phyloP scores from a whole-genome alignment of 2,797 vertebrate genomes.

The Margarornis squamiger region DNA sequence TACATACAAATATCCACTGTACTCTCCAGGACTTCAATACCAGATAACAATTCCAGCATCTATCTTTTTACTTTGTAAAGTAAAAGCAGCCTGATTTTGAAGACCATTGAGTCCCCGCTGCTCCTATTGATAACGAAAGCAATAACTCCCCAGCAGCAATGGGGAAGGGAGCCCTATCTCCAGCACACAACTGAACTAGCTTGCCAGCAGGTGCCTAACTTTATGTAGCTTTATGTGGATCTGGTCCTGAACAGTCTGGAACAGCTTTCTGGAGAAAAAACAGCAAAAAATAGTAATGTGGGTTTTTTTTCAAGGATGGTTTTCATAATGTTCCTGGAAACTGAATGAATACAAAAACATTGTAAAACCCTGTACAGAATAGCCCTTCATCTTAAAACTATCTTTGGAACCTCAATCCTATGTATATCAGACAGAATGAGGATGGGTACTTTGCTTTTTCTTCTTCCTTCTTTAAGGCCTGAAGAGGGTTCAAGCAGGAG shows the following conservation, averaged over 20 bases:
- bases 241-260: neutral
- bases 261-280: neutral
- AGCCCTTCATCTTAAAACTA: neutral
- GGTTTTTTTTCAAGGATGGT: neutral
- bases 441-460: neutral
- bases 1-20: neutral
- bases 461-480: neutral
- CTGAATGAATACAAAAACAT: neutral
- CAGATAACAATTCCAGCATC: neutral
- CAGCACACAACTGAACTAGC: neutral
- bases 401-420: neutral
- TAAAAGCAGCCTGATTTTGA: neutral
- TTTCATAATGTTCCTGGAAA: slow-evolving; percentile 12
- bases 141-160: neutral
- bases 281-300: neutral
- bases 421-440: neutral
- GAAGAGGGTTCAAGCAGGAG: neutral
- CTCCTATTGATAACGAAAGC: neutral
- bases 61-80: neutral
- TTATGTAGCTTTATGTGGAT: neutral
- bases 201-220: slow-evolving; percentile 28
- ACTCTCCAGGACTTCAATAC: neutral
- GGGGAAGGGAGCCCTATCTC: neutral
- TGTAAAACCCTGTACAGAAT: neutral
- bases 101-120: neutral